Conservation (phyloP, 2,888 invertebrate genomes). For the Epirrita christyi region DNA sequence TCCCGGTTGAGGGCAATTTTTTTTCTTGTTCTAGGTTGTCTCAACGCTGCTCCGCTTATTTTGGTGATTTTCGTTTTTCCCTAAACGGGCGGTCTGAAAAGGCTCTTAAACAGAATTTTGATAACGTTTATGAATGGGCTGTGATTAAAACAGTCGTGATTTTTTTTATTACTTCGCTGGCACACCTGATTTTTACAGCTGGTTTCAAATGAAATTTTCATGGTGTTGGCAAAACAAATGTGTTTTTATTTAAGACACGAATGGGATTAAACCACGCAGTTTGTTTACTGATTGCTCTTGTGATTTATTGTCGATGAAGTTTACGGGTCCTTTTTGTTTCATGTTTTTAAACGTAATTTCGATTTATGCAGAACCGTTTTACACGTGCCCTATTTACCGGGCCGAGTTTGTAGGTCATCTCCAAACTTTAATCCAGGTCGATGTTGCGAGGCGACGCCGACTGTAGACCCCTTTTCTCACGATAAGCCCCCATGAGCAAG, state of each 20-base stretch:
- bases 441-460: constrained; percentile 40
- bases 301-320: constrained; percentile 56
- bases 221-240: constrained; percentile 30
- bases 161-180: constrained; percentile 27
- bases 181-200: constrained; percentile 28
- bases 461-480: constrained; percentile 53
- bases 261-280: constrained; percentile 40
- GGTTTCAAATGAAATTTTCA: constrained; percentile 29
- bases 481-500: constrained; percentile 44
- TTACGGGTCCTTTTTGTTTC: constrained; percentile 49
- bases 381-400: constrained; percentile 46
- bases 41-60: constrained; percentile 51
- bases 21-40: constrained; percentile 59
- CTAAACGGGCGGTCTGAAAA: constrained; percentile 52
- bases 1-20: constrained; percentile 60
- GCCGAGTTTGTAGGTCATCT: constrained; percentile 49
- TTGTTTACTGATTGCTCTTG: constrained; percentile 54
- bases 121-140: constrained; percentile 40
- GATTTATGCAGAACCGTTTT: constrained; percentile 32
- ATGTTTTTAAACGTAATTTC: constrained; percentile 50
- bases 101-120: constrained; percentile 53
- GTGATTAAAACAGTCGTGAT: constrained; percentile 27
- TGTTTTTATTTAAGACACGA: constrained; percentile 27
- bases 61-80: constrained; percentile 51
- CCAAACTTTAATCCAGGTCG: constrained; percentile 48